phyloP scores from a whole-genome alignment of 2,888 invertebrate species.

The Lasius platythorax region DNA sequence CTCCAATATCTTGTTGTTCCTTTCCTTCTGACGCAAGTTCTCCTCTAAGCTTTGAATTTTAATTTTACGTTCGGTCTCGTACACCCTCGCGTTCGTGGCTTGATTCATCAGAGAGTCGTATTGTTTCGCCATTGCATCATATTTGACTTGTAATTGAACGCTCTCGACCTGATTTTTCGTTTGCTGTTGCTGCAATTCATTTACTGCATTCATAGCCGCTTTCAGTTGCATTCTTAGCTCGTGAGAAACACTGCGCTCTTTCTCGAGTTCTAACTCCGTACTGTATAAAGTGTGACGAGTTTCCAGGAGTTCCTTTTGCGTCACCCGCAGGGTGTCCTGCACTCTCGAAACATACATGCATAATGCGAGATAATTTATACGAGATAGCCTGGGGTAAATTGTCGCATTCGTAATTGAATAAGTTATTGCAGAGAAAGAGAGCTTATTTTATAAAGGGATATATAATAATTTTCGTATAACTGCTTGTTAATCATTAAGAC shows the following conservation, averaged over 20 bases:
- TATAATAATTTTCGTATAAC: background rate
- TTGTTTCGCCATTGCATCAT: conserved; percentile 74
- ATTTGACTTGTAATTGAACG: conserved; percentile 75
- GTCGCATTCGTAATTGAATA: background rate
- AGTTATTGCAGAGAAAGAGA: background rate
- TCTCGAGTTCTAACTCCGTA: conserved; percentile 74
- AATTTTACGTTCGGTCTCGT: conserved; percentile 75
- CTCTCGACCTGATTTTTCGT: conserved; percentile 71
- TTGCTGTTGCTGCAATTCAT: conserved; percentile 79
- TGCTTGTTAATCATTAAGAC: background rate
- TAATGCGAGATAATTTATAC: background rate
- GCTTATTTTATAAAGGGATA: background rate
- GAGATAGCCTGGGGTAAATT: background rate
- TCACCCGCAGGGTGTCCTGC: conserved; percentile 75
- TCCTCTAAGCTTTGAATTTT: conserved; percentile 73
- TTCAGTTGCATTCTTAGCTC: conserved; percentile 76
- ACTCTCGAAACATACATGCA: conserved; percentile 4
- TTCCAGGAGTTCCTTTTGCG: conserved; percentile 74
- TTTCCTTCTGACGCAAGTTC: conserved; percentile 60
- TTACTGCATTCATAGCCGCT: conserved; percentile 69
- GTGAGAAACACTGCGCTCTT: conserved; percentile 73
- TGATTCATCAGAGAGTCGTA: conserved; percentile 77
- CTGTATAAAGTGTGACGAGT: conserved; percentile 71
- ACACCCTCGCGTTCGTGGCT: conserved; percentile 70
- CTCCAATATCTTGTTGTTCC: conserved; percentile 69